Evolutionary conservation across 2,113 vertebrate species (phyloP), one percentile per base, ranked within the genome.

Genomic region (Pedionomus torquatus): DNA sequence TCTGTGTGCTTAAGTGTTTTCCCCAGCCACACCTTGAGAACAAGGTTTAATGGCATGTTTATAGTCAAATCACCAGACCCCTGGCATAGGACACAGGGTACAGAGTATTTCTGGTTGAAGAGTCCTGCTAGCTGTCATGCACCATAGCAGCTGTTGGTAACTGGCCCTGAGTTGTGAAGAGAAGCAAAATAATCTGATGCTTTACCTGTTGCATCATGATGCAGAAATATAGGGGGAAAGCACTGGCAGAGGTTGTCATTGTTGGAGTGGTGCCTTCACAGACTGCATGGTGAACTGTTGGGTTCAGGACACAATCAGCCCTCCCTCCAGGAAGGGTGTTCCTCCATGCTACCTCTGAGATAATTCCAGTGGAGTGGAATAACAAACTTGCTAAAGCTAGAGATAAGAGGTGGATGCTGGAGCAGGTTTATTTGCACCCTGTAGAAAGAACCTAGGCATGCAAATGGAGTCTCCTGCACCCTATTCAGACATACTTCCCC

Each of bases 31-130:
- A 44, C 52, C 63, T 79, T 39, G 35, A 74, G 64, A 78, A 37
- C 0, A 0, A 30, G 41, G 3, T 54, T 91, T 80, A 41, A 23
- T 10, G 16, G 21, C 30, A 55, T 0, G 7, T 66, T 70, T 70
- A 9, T 17, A 37, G 24, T 24, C 44, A 46, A 25, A 69, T 33
- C 13, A 11, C 3, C 3, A 58, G 33, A 11, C 4, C 43, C 33
- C 39, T 17, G 14, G 64, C 20, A 75, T 52, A 60, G 26, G 43
- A 30, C 21, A 3, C 2, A 18, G 16, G 8, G 12, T 13, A 54
- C 11, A 30, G 55, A 64, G 21, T 41, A 8, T 64, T 94, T 78
- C 65, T 76, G 12, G 17, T 8, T 35, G 26, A 31, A 74, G 61
- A 48, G 49, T 68, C 17, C 10, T 75, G 9, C 35, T 30, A 4